phyloP scores from a whole-genome alignment of 2,888 invertebrate genomes.

The Ophion obscuratus region DNA sequence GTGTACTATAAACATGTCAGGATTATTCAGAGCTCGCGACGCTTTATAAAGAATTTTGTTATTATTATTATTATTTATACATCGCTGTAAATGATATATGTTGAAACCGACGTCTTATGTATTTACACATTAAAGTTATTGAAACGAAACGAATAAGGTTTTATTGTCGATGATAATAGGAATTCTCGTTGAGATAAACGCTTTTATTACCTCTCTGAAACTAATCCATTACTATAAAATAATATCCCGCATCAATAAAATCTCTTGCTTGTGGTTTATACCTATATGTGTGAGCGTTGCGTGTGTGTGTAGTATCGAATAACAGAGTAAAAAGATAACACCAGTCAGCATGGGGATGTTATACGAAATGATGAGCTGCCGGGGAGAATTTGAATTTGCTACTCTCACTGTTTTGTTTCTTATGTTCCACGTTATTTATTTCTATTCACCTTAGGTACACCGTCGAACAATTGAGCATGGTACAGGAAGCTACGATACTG shows the following conservation, averaged over 20 bases:
- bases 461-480: constrained; percentile 81
- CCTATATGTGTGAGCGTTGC: not conserved
- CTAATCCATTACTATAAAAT: not conserved
- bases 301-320: not conserved
- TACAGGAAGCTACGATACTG: constrained; percentile 82
- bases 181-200: not conserved
- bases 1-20: constrained; percentile 30
- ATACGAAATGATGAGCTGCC: not conserved
- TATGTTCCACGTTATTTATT: constrained; percentile 45
- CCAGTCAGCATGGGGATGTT: not conserved
- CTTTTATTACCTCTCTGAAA: not conserved
- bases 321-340: not conserved
- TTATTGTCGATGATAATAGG: constrained; percentile 17
- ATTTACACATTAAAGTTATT: constrained; percentile 60
- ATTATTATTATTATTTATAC: constrained; percentile 29
- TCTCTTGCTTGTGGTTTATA: not conserved
- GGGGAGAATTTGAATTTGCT: not conserved
- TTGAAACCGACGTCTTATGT: constrained; percentile 47
- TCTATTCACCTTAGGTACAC: constrained; percentile 76
- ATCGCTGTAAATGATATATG: constrained; percentile 64
- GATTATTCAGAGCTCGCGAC: constrained; percentile 4
- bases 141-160: constrained; percentile 31
- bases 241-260: not conserved
- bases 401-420: constrained; percentile 18
- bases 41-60: constrained; percentile 38